phyloP scores from a whole-genome alignment of 2,888 invertebrate species.

The Phortica magna region DNA sequence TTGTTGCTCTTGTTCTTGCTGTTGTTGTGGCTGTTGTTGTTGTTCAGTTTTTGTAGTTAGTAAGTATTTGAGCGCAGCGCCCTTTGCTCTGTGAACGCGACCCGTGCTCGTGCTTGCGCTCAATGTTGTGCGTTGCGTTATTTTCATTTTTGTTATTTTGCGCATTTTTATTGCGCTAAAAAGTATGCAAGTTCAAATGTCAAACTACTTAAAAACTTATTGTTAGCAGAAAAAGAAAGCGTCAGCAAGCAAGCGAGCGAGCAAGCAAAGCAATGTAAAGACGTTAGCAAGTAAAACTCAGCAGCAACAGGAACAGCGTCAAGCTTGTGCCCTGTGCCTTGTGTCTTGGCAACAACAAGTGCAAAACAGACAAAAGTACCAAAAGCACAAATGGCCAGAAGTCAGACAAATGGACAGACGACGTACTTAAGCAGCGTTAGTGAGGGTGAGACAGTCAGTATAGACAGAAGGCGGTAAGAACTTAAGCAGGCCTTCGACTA shows the following conservation, averaged over 20 bases:
- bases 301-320: constrained; percentile 21
- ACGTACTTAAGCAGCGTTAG: neutral
- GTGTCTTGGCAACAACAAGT: constrained; percentile 22
- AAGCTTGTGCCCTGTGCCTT: constrained; percentile 5
- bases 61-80: no score
- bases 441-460: neutral
- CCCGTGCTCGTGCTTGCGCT: no score
- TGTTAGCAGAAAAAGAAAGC: constrained; percentile 49
- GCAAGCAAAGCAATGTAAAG: constrained; percentile 13
- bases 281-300: neutral
- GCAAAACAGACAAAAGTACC: constrained; percentile 37
- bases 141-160: constrained; percentile 42
- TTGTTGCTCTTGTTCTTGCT: neutral
- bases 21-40: neutral
- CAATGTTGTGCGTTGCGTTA: neutral
- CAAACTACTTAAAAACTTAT: constrained; percentile 72
- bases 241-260: neutral
- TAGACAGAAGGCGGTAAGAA: neutral
- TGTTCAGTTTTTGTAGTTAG: constrained; percentile 35
- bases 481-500: neutral
- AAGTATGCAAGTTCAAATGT: constrained; percentile 61
- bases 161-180: constrained; percentile 37
- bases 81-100: no score
- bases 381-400: constrained; percentile 32
- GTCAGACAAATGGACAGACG: constrained; percentile 3